Evolutionary conservation across 2,113 vertebrate species (phyloP), one percentile per base, ranked within the genome.

Genomic region (Neodon shergylaensis): DNA sequence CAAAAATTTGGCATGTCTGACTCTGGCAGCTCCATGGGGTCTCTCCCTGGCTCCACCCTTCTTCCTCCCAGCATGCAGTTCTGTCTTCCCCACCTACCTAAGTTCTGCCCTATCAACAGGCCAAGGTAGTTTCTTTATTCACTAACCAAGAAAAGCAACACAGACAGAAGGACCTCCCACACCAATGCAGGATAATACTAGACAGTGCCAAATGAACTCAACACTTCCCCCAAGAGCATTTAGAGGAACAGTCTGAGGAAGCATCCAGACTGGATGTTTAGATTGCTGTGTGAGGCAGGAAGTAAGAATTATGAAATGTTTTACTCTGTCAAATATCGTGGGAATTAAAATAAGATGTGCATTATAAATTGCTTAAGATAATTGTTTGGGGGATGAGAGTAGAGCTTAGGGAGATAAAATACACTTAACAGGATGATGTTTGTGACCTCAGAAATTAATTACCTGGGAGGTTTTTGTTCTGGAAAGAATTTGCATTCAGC

Each of bases 231-330:
- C 42, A 90, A 54, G 13, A 87, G 9, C 39, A 49, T 87, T 77
- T 91, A 33, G 6, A 70, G 47, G 31, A 94, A 39, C n/a, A 52
- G 13, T 78, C n/a, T 89, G 65, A 91, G 68, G 49, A 96, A 72
- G 52, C 83, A 81, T 19, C 22, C 52, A 95, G 61, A 49, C 49
- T 33, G 65, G 72, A 77, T 93, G 52, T 61, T 73, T 95, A 77
- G 52, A 86, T 63, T 92, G 63, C 83, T 77, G 7, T 52, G 68
- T 85, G 33, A 97, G 90, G 8, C 17, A 94, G 79, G 61, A 93
- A 93, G 82, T 94, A n/a, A 13, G 31, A 89, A 73, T 94, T 92
- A 86, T 39, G 44, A 82, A 94, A 77, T 95, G 22, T 8, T 93
- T 92, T 73, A 72, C 10, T 85, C 19, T 88, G 33, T 58, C 39